Base-by-base conservation (phyloP, 2,888 invertebrate genomes). In the Galeopsomyia nigrocyanea region DNA sequence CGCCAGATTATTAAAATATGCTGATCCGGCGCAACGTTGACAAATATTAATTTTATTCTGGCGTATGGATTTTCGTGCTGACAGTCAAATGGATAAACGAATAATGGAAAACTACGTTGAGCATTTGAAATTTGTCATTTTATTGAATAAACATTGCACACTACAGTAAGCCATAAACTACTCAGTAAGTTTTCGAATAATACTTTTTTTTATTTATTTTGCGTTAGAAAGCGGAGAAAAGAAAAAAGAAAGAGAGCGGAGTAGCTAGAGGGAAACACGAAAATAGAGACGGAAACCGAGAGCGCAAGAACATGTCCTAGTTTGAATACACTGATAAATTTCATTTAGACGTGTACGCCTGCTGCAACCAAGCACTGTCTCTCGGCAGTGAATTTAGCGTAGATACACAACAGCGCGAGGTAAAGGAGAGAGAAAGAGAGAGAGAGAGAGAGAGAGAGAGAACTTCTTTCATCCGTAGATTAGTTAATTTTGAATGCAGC, bases 161-260 rank as follows among this genome's bases (percentile, higher is more conserved):
- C 31, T 53, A 47, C 17, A 22, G 46, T 79, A 82, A n/a, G 79
- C 79, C 79, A 81, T 84, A 84, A 84, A 82, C 84, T 82, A 82
- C 82, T 84, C 83, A 84, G 83, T 84, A 82, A 82, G 82, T 81
- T 82, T 81, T 81, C 80, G 82, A 83, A 83, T 84, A 82, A 82
- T 83, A 83, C n/a, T n/a, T n/a, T 82, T 78, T 77, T 77, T 77
- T 78, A 78, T 80, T 79, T 81, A 81, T 80, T 81, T 79, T 81
- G 2, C 63, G 17, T 47, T 16, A 19, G 6, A 50, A 50, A 7
- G n/a, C 19, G 17, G 22, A 58, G 21, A 5, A 21, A 68, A 68
- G 7, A 39, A 39, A 39, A 5, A 49, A 58, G 9, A 21, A 19
- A 21, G 7, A 49, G 7, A 31, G 58, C 10, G 22, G 16, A n/a